Evolutionary conservation across 53 echinoderm and acorn worm species (phyloP).

Genomic region (Holothuria leucospilota): DNA sequence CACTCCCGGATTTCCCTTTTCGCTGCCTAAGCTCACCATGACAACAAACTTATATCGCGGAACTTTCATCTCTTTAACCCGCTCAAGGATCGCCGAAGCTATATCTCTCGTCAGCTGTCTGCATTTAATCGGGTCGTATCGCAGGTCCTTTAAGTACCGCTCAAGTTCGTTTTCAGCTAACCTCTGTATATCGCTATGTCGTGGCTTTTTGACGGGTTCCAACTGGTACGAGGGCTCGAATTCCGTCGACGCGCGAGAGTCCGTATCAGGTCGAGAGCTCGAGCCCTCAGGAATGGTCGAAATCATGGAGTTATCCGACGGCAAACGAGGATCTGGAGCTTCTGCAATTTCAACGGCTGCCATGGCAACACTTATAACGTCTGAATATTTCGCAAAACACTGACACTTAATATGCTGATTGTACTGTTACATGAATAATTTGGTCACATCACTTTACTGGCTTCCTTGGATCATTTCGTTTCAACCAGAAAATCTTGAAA

Average conservation of each 20-base stretch:
- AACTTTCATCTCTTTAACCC: constrained; percentile 63
- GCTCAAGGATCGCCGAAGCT: constrained; percentile 72
- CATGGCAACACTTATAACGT: not conserved
- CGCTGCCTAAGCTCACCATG: constrained; percentile 85
- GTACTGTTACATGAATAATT: too few relatives aligned
- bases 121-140: constrained; percentile 78
- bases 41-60: constrained; percentile 84
- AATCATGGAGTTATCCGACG: not conserved
- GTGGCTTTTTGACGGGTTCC: constrained; percentile 72
- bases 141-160: constrained; percentile 32
- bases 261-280: constrained; percentile 17
- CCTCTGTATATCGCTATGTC: constrained; percentile 64
- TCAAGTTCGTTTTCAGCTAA: constrained; percentile 63
- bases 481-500: too few relatives aligned
- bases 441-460: too few relatives aligned
- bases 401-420: too few relatives aligned
- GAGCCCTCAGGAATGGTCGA: constrained; percentile 9
- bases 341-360: not conserved
- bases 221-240: constrained; percentile 80
- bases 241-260: constrained; percentile 62
- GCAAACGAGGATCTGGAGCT: constrained; percentile 1
- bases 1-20: constrained; percentile 76
- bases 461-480: too few relatives aligned
- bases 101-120: constrained; percentile 70
- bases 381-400: too few relatives aligned